A percentile compares a stretch with the other conserved stretches of the same genome.
Conservation (phyloP, 2,797 vertebrate species). For the Capromys pilorides region DNA sequence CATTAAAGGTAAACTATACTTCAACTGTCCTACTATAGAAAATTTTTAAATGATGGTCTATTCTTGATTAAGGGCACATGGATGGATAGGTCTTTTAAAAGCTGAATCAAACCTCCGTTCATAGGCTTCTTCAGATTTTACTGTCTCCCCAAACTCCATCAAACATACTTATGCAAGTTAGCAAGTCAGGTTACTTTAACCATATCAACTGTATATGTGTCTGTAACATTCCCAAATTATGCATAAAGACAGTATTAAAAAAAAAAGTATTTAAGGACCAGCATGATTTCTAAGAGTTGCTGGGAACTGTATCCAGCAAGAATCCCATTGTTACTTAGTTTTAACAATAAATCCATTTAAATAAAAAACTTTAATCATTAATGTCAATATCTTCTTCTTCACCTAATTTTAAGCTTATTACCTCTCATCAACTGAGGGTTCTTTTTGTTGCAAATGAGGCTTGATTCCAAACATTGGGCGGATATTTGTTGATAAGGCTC, state of each 20-base stretch:
- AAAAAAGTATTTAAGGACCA: slow-evolving; percentile 47
- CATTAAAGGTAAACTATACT: neutral
- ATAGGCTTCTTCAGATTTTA: slow-evolving; percentile 37
- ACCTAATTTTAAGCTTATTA: slow-evolving; percentile 83
- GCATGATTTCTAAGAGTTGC: neutral
- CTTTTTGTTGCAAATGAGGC: slow-evolving; percentile 97
- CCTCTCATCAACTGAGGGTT: slow-evolving; percentile 97
- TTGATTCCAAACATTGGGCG: slow-evolving; percentile 97
- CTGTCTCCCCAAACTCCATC: neutral
- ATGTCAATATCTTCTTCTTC: slow-evolving; percentile 24
- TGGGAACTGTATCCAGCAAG: neutral
- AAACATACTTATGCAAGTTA: slow-evolving; percentile 20
- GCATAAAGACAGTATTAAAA: slow-evolving; percentile 1
- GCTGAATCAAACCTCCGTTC: neutral
- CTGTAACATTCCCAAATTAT: neutral
- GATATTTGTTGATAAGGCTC: slow-evolving; percentile 98
- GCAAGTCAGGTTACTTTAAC: slow-evolving; percentile 35
- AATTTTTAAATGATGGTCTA: slow-evolving; percentile 20
- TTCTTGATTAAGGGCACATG: neutral
- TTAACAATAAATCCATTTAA: slow-evolving; percentile 41
- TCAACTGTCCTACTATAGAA: neutral
- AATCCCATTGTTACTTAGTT: neutral
- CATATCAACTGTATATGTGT: neutral
- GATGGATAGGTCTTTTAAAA: slow-evolving; percentile 25
- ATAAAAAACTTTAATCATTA: slow-evolving; percentile 36